Base-by-base conservation (phyloP, 2,888 invertebrate species). In the Rhagium mordax region DNA sequence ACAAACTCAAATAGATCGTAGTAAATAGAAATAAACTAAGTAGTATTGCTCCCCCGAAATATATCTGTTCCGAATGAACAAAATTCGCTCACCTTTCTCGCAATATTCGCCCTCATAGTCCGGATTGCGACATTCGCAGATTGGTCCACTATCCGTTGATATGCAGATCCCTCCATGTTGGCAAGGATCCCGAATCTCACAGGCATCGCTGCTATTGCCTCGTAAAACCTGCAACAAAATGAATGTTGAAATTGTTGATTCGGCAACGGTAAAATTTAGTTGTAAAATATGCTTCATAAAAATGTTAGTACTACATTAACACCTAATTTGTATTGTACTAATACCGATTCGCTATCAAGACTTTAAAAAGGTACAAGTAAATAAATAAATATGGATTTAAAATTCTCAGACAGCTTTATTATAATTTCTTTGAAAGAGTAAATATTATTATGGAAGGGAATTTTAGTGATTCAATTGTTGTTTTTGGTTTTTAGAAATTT, bases 91-190 rank as follows among this genome's bases (percentile, higher is more conserved):
- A 98, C 98, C 97, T 93, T 95, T 94, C 88, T 98, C 97, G 88
- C 98, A 99, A 89, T 94, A 95, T 81, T 94, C 93, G 29, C 98
- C 99, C 87, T 96, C 96, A 87, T 94, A 98, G 88, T 98, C 97
- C 18, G 96, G 94, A 84, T 94, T 95, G 29, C 96, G 91, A 87
- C 98, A 99, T 89, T 99, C 97, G 90, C 98, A 98, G 85, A 96
- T 93, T 55, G 98, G 95, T 18, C 98, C 98, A 77, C 94, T 94
- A 88, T 98, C 98, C 3, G 97, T 97, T 81, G 96, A 96, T 89
- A 98, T 96, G 90, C 98, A 99, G 81, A 96, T 95, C 15, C 98
- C 98, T 3, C 96, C 96, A 84, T 98, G 96, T 86, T 96, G 95
- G 88, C 98, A 99, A 0, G 97, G 98, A 88, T 97, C 96, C 68